Percentiles rank a stretch among this genome's conserved stretches.
These are phyloP conservation scores for Odocoileus hemionus DNA, from an alignment of 2,113 vertebrate genomes.

Conservation along the genomic window DNA sequence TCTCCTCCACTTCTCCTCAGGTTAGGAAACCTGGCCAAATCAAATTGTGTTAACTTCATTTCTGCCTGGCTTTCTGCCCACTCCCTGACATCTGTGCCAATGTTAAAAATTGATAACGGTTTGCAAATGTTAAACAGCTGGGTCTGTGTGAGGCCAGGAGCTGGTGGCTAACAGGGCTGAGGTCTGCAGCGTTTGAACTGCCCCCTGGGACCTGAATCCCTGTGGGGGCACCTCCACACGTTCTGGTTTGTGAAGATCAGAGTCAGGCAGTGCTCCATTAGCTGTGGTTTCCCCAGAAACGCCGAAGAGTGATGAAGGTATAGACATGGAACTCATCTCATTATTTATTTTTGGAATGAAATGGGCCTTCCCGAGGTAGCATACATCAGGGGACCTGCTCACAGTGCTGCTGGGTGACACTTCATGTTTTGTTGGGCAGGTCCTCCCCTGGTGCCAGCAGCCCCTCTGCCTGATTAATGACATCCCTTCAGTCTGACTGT, in stretches of 20 bases:
- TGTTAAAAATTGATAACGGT: not conserved
- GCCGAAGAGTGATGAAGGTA: rapidly evolving
- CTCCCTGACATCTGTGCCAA: not conserved
- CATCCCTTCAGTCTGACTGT: constrained; percentile 20
- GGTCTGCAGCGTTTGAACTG: not conserved
- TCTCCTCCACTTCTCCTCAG: no score
- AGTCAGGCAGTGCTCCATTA: not conserved
- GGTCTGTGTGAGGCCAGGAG: not conserved
- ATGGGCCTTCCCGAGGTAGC: not conserved
- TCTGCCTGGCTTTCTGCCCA: not conserved
- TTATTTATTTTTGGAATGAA: constrained; percentile 36
- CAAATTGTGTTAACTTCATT: not conserved
- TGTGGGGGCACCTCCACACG: no score
- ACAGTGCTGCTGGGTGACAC: not conserved
- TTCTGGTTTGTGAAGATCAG: not conserved
- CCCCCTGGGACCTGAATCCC: not conserved
- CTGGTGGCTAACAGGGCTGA: not conserved
- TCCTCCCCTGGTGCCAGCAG: rapidly evolving
- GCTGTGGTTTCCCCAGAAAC: not conserved
- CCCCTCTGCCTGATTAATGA: constrained; percentile 28
- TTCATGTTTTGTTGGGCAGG: not conserved
- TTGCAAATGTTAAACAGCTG: constrained; percentile 9
- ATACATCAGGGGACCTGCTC: not conserved
- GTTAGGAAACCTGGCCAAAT: not conserved
- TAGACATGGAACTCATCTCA: rapidly evolving